Conservation (phyloP, 2,113 vertebrate species). For the Sylvietta virens region DNA sequence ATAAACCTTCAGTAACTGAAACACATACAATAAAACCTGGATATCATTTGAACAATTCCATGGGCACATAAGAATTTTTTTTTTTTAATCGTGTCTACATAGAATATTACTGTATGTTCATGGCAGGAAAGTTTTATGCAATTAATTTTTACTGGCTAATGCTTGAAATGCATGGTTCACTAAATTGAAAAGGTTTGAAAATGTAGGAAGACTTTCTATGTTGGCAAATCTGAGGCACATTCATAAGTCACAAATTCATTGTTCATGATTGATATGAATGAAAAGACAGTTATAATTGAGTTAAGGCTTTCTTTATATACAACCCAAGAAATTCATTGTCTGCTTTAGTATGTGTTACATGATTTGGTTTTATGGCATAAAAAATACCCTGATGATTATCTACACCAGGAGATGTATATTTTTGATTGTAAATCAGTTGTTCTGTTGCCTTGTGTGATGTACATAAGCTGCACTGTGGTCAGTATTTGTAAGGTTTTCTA, state of each 20-base stretch:
- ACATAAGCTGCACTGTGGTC: neutral
- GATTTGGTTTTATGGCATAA: neutral
- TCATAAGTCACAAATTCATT: neutral
- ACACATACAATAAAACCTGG: neutral
- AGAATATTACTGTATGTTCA: neutral
- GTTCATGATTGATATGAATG: neutral
- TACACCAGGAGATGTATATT: neutral
- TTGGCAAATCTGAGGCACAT: neutral
- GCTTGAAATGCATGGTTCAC: neutral
- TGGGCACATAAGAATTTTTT: neutral
- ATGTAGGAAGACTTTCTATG: neutral
- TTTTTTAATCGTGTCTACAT: rapidly evolving
- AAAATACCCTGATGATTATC: neutral
- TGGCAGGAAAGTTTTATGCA: neutral
- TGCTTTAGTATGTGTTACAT: neutral
- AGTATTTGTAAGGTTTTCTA: neutral
- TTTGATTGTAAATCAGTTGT: neutral
- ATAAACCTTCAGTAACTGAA: neutral
- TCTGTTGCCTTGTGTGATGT: neutral
- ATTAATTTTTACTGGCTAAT: neutral
- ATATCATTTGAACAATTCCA: neutral
- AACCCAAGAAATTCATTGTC: neutral
- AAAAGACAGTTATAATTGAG: neutral
- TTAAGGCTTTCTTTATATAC: neutral
- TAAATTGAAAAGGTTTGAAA: neutral